Conservation (phyloP, 2,797 vertebrate species). For the Cygnus olor region DNA sequence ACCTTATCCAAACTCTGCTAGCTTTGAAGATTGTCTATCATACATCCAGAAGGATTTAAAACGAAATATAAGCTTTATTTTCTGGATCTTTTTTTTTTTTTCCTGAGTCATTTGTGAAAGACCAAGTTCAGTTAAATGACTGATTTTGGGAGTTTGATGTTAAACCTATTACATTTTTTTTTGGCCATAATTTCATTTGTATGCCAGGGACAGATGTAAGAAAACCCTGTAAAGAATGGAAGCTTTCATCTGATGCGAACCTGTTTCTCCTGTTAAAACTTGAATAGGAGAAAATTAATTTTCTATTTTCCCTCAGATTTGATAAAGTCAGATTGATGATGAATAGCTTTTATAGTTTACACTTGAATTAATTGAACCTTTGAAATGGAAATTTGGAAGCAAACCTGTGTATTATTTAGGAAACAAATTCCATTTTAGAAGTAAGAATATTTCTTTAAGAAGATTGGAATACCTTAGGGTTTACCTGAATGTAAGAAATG, state of each 20-base stretch:
- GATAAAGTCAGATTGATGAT: not conserved
- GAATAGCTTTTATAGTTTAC: conserved; percentile 17
- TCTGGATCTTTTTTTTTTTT: not conserved
- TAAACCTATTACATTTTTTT: not conserved
- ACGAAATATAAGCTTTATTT: conserved; percentile 8
- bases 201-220: not conserved
- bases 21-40: conserved; percentile 8
- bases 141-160: not conserved
- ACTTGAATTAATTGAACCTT: conserved; percentile 33
- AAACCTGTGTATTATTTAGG: conserved; percentile 22
- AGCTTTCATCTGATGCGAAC: conserved; percentile 16
- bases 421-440: conserved; percentile 4
- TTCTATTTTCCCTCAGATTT: not conserved
- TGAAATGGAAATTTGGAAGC: conserved; percentile 51
- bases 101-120: not conserved
- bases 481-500: not conserved
- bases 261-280: conserved; percentile 1
- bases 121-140: not conserved
- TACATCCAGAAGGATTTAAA: not conserved
- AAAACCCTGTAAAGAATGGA: not conserved
- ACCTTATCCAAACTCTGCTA: not conserved
- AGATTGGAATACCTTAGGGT: not conserved
- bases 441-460: not conserved
- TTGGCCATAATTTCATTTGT: not conserved
- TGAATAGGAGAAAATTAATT: conserved; percentile 24